Evolutionary conservation across 2,113 vertebrate species (phyloP).

Genomic region (Upupa epops): DNA sequence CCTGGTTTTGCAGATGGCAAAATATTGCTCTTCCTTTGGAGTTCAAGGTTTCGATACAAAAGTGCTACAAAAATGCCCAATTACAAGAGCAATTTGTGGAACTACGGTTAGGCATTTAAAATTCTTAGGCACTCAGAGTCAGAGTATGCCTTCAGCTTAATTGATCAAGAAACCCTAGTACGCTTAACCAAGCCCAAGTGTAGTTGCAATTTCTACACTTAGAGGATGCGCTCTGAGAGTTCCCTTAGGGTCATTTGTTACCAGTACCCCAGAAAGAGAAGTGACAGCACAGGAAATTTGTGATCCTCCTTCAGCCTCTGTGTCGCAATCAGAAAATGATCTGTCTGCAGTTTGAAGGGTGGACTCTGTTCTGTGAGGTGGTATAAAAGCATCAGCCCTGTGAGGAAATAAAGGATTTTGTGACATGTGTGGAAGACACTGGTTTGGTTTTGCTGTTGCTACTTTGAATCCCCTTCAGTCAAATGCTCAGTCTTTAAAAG

Average conservation of each 20-base stretch:
- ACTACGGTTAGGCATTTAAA: background rate
- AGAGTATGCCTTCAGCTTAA: background rate
- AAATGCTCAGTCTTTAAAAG: background rate
- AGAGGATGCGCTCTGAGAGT: background rate
- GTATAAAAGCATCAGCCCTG: background rate
- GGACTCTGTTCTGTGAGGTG: background rate
- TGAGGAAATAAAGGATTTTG: background rate
- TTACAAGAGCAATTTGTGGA: background rate
- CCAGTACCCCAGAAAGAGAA: background rate
- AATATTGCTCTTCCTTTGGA: background rate
- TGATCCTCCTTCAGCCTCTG: background rate
- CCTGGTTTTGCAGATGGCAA: background rate
- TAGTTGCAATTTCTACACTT: background rate
- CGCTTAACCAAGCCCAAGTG: background rate
- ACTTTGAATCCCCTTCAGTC: background rate
- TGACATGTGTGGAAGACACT: background rate
- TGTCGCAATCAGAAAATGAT: fast-evolving
- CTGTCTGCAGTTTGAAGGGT: background rate
- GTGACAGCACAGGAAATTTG: background rate
- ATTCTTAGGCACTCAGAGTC: background rate
- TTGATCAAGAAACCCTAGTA: background rate
- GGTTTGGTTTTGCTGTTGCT: background rate
- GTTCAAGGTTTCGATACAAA: background rate
- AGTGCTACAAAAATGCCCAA: background rate
- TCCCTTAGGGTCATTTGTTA: background rate